Conservation (phyloP, 1,140 invertebrate species). For the Delia radicum region DNA sequence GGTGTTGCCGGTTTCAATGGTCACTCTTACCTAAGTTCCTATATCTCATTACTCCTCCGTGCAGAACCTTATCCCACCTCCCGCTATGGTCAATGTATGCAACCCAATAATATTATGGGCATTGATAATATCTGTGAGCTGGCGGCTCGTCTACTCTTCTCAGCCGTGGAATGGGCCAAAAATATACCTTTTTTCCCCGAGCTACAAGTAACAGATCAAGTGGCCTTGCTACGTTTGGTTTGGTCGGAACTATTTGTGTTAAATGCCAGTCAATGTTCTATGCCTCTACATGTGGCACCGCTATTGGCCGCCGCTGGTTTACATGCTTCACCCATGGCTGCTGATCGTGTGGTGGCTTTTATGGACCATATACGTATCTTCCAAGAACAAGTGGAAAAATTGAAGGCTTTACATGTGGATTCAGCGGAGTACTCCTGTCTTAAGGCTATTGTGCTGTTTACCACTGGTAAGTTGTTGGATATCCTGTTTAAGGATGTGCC, state of each 20-base stretch:
- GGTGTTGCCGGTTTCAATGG: conserved; percentile 76
- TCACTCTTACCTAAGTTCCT: conserved; percentile 92
- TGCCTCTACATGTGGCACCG: conserved; percentile 95
- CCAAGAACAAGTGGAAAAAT: conserved; percentile 95
- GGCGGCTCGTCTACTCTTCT: conserved; percentile 91
- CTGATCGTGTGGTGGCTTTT: conserved; percentile 94
- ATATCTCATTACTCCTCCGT: conserved; percentile 90
- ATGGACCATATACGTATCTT: conserved; percentile 99
- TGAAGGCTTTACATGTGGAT: conserved; percentile 96
- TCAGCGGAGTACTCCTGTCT: conserved; percentile 98
- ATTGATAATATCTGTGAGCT: conserved; percentile 98
- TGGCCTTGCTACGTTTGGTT: conserved; percentile 89
- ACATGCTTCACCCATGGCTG: conserved; percentile 94
- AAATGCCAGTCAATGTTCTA: conserved; percentile 96
- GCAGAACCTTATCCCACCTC: conserved; percentile 96
- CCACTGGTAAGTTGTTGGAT: conserved; percentile 87
- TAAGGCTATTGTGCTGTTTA: conserved; percentile 98
- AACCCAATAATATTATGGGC: conserved; percentile 90
- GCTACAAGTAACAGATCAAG: conserved; percentile 86
- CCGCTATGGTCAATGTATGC: conserved; percentile 93
- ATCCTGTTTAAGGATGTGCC: conserved; percentile 64
- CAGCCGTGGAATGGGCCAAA: conserved; percentile 95
- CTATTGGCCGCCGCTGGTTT: conserved; percentile 90
- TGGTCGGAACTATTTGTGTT: conserved; percentile 98
- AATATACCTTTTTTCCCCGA: conserved; percentile 98